A percentile compares a stretch with the other conserved stretches of the same genome.
Conservation (phyloP, 2,113 vertebrate genomes). For the Paracanthobrama guichenoti region DNA sequence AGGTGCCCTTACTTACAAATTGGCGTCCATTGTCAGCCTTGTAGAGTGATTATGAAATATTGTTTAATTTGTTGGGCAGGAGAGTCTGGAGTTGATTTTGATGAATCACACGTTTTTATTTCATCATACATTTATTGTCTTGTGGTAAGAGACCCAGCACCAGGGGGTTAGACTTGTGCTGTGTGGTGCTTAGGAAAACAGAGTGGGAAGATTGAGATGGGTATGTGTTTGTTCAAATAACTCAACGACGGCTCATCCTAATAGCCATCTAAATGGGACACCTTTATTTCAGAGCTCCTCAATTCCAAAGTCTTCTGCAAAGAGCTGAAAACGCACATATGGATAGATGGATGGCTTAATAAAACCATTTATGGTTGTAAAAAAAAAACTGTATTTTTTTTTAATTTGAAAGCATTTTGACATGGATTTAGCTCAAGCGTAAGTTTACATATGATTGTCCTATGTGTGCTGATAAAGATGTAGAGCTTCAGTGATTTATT, state of each 20-base stretch:
- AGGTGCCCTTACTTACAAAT: slow-evolving; percentile 84
- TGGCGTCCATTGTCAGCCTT: slow-evolving; percentile 82
- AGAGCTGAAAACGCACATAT: not conserved
- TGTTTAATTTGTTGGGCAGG: slow-evolving; percentile 84
- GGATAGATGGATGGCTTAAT: not conserved
- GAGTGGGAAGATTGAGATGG: slow-evolving; percentile 42
- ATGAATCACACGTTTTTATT: slow-evolving; percentile 86
- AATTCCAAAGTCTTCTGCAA: not conserved
- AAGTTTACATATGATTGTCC: slow-evolving; percentile 2
- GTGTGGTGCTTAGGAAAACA: slow-evolving; percentile 32
- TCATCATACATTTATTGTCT: slow-evolving; percentile 82
- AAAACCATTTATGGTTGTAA: not conserved
- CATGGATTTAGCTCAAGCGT: not conserved
- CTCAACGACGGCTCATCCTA: not conserved
- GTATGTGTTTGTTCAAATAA: slow-evolving; percentile 29
- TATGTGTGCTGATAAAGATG: not conserved
- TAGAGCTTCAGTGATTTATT: slow-evolving; percentile 77
- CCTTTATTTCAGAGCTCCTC: slow-evolving; percentile 3
- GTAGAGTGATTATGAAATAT: slow-evolving; percentile 91
- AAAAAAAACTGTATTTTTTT: not conserved
- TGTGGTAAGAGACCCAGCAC: slow-evolving; percentile 61
- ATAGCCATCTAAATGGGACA: slow-evolving; percentile 8
- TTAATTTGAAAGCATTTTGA: not conserved
- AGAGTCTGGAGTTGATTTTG: slow-evolving; percentile 79
- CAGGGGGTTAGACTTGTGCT: slow-evolving; percentile 41